Evolutionary conservation across 2,113 vertebrate genomes (phyloP).

Genomic region (Callospermophilus lateralis): DNA sequence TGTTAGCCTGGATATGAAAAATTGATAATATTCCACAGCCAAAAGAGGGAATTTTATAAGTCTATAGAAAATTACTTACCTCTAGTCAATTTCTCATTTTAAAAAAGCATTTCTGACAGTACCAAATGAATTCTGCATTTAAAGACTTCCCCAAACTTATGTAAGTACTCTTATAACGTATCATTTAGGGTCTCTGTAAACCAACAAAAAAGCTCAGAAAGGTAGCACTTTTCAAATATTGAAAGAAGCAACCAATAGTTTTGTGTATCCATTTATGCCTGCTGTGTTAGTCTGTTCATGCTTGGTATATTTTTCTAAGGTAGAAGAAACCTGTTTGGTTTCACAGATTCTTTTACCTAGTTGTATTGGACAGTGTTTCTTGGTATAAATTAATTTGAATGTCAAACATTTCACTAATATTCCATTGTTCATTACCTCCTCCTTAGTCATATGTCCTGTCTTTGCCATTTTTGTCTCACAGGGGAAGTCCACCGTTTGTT

Average conservation of each 20-base stretch:
- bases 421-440: not conserved
- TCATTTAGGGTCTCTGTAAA: constrained; percentile 42
- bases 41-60: constrained; percentile 27
- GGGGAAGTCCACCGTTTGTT: constrained; percentile 93
- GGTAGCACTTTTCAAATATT: constrained; percentile 23
- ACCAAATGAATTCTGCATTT: constrained; percentile 15
- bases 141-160: constrained; percentile 42
- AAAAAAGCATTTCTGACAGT: constrained; percentile 42
- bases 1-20: constrained; percentile 36
- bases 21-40: not conserved
- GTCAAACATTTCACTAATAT: not conserved
- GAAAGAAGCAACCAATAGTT: not conserved
- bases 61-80: constrained; percentile 49
- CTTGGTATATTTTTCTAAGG: not conserved
- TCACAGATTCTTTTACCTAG: constrained; percentile 6
- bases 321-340: not conserved
- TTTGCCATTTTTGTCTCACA: constrained; percentile 84
- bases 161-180: constrained; percentile 45
- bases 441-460: constrained; percentile 26
- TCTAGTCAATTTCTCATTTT: constrained; percentile 61
- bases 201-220: constrained; percentile 38
- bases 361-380: constrained; percentile 11
- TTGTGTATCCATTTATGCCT: not conserved
- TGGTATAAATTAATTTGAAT: constrained; percentile 33
- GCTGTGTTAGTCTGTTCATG: not conserved